Conservation (phyloP, 2,888 invertebrate species). For the Temnothorax unifasciatus region DNA sequence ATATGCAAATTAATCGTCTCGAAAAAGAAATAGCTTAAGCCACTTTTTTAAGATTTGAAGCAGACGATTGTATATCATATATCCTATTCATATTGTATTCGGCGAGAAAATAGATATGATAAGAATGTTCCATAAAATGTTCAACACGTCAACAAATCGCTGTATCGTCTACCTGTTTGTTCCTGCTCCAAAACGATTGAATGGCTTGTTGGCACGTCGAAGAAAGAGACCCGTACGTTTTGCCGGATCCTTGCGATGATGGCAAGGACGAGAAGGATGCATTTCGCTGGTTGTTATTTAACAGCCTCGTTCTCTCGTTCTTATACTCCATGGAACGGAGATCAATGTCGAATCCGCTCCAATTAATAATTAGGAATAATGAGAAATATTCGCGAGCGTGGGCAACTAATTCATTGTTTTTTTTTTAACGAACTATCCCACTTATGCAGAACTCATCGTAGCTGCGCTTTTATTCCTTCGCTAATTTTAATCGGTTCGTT, state of each 20-base stretch:
- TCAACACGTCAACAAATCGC: not conserved
- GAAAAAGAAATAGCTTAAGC: not conserved
- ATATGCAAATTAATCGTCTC: not conserved
- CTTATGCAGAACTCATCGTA: not conserved
- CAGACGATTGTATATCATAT: not conserved
- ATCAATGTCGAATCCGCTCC: slow-evolving; percentile 70
- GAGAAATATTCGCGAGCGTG: not conserved
- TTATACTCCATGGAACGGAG: slow-evolving; percentile 73
- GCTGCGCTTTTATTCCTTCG: not conserved
- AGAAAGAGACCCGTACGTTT: slow-evolving; percentile 81
- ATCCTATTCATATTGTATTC: not conserved
- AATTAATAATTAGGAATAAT: slow-evolving; percentile 13
- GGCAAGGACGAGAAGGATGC: slow-evolving; percentile 72
- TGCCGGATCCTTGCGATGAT: slow-evolving; percentile 60
- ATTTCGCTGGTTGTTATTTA: slow-evolving; percentile 49
- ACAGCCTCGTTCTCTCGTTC: slow-evolving; percentile 75
- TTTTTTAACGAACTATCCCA: not conserved
- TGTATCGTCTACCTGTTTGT: slow-evolving; percentile 79
- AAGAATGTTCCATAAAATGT: not conserved
- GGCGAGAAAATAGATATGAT: not conserved
- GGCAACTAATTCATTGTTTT: not conserved
- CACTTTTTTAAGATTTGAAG: not conserved
- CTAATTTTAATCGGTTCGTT: not conserved
- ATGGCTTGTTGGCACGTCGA: slow-evolving; percentile 79
- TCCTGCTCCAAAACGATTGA: slow-evolving; percentile 82